Percentiles rank a stretch among this genome's conserved stretches.
phyloP scores from a whole-genome alignment of 2,888 invertebrate species.

The Celastrina argiolus region DNA sequence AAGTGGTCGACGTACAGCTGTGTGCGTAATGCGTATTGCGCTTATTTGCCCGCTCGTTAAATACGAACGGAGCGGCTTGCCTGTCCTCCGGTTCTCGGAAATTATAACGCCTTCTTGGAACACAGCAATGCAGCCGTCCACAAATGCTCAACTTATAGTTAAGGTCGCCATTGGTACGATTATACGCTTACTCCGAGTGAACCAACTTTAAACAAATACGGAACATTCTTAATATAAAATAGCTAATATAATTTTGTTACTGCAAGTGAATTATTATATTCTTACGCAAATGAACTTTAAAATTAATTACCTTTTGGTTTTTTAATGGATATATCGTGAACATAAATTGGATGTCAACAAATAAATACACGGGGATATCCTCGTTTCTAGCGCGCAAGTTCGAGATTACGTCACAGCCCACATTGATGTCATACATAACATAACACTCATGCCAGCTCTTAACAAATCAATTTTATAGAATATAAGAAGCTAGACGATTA shows the following conservation, averaged over 20 bases:
- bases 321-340: slow-evolving; percentile 9
- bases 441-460: neutral
- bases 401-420: slow-evolving; percentile 53
- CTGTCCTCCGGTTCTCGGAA: slow-evolving; percentile 75
- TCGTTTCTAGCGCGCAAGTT: slow-evolving; percentile 57
- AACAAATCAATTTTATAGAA: neutral
- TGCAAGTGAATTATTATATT: neutral
- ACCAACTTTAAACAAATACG: slow-evolving; percentile 14
- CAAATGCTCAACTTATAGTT: slow-evolving; percentile 62
- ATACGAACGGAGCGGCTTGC: slow-evolving; percentile 62
- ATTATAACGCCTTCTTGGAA: slow-evolving; percentile 77
- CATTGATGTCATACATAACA: slow-evolving; percentile 56
- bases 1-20: slow-evolving; percentile 35
- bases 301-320: neutral
- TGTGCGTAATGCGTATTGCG: slow-evolving; percentile 61
- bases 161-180: slow-evolving; percentile 59
- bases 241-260: neutral
- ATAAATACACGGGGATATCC: slow-evolving; percentile 60
- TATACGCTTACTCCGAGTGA: slow-evolving; percentile 48
- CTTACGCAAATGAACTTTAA: neutral
- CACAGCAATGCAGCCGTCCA: slow-evolving; percentile 64
- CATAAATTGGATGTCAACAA: slow-evolving; percentile 26
- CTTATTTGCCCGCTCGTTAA: slow-evolving; percentile 65
- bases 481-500: neutral
- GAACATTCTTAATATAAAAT: neutral